Base-by-base conservation (phyloP, 2,113 vertebrate genomes). In the Apus apus region DNA sequence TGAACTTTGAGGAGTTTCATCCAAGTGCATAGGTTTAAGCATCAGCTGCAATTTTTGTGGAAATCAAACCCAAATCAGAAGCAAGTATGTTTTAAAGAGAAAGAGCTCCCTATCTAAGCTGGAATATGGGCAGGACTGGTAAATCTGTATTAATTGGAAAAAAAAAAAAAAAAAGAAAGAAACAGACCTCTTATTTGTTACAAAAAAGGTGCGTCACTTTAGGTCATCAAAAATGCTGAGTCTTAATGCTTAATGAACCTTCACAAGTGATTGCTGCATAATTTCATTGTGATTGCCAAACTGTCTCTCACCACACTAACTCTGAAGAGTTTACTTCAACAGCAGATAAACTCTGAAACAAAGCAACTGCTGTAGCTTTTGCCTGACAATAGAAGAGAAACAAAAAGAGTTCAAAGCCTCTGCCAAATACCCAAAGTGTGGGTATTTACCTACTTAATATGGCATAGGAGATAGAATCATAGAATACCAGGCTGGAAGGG, bases 291-390 rank as follows among this genome's bases (percentile, higher is more conserved):
- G 65, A 18, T 57, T 73, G 71, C 32, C 84, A 86, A 85, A 67
- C 34, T 71, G 58, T 7, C 2, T 75, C 79, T 90, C 19, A 20
- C 34, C 30, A 40, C 0, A 0, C 48, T 66, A 50, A 74, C 21
- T 92, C 82, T 45, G 20, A 78, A 82, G 45, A 43, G 57, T 75
- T 85, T 67, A 71, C 65, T 81, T 50, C 65, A 79, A 74, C 17
- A 79, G 66, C 53, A 87, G 74, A 85, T 88, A 79, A 90, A 16
- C 50, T 86, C 46, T 89, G 67, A 92, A 82, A 90, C 25, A 74
- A 86, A 88, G 38, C 62, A 75, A 76, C n/a, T 86, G 60, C 30
- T 84, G 51, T 15, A 86, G 74, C 30, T 77, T 77, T 75, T 57
- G 34, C 60, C 36, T 72, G 58, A 82, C 54, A 18, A 79, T 9